phyloP scores from a whole-genome alignment of 2,113 vertebrate genomes.

The Saguinus midas region DNA sequence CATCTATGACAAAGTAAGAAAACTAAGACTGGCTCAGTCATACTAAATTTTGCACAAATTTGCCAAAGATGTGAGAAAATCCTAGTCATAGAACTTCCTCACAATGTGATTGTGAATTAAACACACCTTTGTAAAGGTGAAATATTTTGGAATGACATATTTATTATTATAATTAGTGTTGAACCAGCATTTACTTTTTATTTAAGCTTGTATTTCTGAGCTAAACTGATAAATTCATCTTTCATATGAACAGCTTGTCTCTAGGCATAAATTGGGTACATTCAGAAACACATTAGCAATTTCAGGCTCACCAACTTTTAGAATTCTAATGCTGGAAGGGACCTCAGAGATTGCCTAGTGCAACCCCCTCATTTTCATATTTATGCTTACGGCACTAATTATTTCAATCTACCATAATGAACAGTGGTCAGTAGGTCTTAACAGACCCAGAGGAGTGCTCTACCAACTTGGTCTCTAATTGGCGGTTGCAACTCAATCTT shows the following conservation, averaged over 20 bases:
- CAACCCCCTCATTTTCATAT: slow-evolving; percentile 48
- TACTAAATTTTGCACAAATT: background rate
- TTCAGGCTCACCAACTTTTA: slow-evolving; percentile 41
- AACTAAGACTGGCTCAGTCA: background rate
- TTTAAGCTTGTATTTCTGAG: slow-evolving; percentile 25
- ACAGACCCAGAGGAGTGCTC: slow-evolving; percentile 4
- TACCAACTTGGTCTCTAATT: slow-evolving; percentile 41
- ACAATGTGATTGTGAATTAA: background rate
- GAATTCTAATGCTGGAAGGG: slow-evolving; percentile 11
- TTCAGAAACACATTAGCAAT: slow-evolving; percentile 42
- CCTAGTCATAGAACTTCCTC: background rate
- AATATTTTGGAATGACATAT: background rate
- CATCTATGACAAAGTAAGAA: background rate
- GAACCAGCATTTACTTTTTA: background rate
- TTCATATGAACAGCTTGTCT: slow-evolving; percentile 48
- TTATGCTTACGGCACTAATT: slow-evolving; percentile 58
- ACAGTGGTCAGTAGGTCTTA: slow-evolving; percentile 3
- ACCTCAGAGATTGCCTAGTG: slow-evolving; percentile 15
- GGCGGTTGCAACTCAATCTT: slow-evolving; percentile 48
- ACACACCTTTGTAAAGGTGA: background rate
- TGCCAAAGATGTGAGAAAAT: background rate
- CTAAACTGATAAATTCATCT: slow-evolving; percentile 38
- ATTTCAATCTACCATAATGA: slow-evolving; percentile 23
- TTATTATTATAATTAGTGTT: background rate
- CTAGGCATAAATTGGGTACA: slow-evolving; percentile 11